phyloP scores from a whole-genome alignment of 2,888 invertebrate species.

The Hecatera dysodea region DNA sequence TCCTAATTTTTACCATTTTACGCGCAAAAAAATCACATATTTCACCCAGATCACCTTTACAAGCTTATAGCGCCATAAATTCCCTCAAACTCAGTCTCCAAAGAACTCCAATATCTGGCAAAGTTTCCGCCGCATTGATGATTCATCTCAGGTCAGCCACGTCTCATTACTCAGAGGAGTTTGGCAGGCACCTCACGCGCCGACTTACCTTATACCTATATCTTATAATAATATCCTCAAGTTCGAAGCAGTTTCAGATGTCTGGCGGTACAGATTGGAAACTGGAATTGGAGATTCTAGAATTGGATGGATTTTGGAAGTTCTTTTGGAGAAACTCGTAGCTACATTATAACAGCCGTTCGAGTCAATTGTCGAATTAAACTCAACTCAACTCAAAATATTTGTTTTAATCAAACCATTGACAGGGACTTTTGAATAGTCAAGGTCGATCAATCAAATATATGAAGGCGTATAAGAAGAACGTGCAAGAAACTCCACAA shows the following conservation, averaged over 20 bases:
- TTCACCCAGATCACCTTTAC: neutral
- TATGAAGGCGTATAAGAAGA: too few relatives aligned
- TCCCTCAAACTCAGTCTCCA: neutral
- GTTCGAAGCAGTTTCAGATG: neutral
- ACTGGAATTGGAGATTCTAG: slow-evolving; percentile 2
- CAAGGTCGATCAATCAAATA: too few relatives aligned
- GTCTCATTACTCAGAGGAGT: slow-evolving; percentile 52
- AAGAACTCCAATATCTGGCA: slow-evolving; percentile 32
- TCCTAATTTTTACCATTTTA: too few relatives aligned
- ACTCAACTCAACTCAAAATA: too few relatives aligned
- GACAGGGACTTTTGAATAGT: too few relatives aligned
- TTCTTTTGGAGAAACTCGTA: too few relatives aligned
- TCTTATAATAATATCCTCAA: slow-evolving; percentile 30
- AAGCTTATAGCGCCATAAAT: slow-evolving; percentile 19
- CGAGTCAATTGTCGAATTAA: too few relatives aligned
- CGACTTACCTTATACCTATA: slow-evolving; percentile 38
- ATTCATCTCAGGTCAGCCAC: slow-evolving; percentile 58
- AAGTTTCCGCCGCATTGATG: slow-evolving; percentile 33
- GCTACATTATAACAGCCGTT: too few relatives aligned
- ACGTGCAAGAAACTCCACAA: too few relatives aligned
- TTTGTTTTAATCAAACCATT: too few relatives aligned
- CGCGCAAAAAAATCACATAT: neutral
- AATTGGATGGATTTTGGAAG: slow-evolving; percentile 2
- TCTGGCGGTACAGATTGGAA: neutral
- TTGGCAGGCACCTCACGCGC: slow-evolving; percentile 45